These are phyloP conservation scores for Enteromius fasciolatus DNA, from an alignment of 2,797 vertebrate genomes.

Conservation along the genomic window DNA sequence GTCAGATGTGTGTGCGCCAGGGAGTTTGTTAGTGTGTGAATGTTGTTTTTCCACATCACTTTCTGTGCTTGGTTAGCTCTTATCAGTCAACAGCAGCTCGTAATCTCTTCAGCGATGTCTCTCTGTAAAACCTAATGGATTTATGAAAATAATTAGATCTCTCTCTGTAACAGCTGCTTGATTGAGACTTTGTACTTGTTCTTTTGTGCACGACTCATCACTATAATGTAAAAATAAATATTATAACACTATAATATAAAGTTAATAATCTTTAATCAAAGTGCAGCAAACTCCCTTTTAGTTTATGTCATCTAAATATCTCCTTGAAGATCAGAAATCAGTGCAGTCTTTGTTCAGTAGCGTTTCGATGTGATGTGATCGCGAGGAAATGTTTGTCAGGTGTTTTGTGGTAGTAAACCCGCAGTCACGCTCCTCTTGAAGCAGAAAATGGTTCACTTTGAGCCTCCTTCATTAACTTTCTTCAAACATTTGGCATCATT, in stretches of 20 bases:
- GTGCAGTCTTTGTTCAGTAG: neutral
- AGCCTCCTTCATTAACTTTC: conserved; percentile 24
- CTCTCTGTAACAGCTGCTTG: neutral
- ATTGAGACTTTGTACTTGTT: neutral
- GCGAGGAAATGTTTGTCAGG: conserved; percentile 11
- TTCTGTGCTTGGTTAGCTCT: conserved; percentile 29
- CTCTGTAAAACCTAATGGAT: neutral
- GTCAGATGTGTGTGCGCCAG: conserved; percentile 23
- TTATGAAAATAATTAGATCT: neutral
- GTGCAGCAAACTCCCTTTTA: neutral
- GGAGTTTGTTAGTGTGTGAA: neutral
- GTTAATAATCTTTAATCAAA: neutral
- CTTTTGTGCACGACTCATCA: neutral
- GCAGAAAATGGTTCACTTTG: conserved; percentile 24
- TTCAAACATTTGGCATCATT: conserved; percentile 47
- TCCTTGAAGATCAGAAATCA: neutral
- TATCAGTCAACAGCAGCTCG: conserved; percentile 44
- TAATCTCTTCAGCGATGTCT: conserved; percentile 28
- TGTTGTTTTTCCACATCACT: conserved; percentile 36
- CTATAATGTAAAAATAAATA: too few relatives aligned
- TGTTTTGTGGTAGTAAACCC: neutral
- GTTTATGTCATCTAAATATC: neutral
- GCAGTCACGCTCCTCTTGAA: neutral
- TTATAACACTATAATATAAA: too few relatives aligned
- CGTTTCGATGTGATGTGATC: neutral